Conservation (phyloP, 2,888 invertebrate genomes). For the Eupithecia dodoneata region DNA sequence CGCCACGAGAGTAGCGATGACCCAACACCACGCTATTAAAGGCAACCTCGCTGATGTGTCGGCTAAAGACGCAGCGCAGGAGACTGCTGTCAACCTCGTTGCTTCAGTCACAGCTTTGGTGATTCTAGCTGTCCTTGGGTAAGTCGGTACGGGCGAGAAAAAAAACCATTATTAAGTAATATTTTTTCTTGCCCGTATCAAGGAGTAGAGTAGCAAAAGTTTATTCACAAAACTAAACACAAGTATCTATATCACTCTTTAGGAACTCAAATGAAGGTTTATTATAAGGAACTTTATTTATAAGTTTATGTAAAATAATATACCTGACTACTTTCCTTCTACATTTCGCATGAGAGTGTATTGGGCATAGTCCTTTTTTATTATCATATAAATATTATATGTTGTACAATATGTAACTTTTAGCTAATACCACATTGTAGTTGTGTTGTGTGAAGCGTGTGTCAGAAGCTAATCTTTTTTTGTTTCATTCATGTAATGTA, state of each 20-base stretch:
- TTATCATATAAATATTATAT: too few relatives aligned
- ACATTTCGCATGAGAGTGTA: too few relatives aligned
- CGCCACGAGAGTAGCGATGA: slow-evolving; percentile 95
- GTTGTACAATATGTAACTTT: too few relatives aligned
- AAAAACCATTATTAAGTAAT: neutral
- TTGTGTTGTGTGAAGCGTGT: too few relatives aligned
- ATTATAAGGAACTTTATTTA: too few relatives aligned
- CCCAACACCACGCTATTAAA: slow-evolving; percentile 95
- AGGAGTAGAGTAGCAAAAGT: neutral
- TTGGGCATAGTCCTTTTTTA: too few relatives aligned
- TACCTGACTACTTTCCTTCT: too few relatives aligned
- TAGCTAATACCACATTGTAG: too few relatives aligned
- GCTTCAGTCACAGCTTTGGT: slow-evolving; percentile 92
- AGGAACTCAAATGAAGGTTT: neutral
- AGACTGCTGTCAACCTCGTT: slow-evolving; percentile 96
- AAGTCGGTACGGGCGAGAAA: neutral
- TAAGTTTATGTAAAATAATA: too few relatives aligned
- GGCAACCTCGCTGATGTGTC: slow-evolving; percentile 97
- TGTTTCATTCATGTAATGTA: too few relatives aligned
- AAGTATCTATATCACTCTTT: neutral
- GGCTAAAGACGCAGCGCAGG: slow-evolving; percentile 98
- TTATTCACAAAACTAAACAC: neutral
- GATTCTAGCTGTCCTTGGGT: slow-evolving; percentile 87
- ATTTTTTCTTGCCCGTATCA: too few relatives aligned
- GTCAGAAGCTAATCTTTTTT: too few relatives aligned